A percentile compares a stretch with the other conserved stretches of the same genome.
phyloP scores from a whole-genome alignment of 1,140 invertebrate genomes.

The Meteorus sp. region DNA sequence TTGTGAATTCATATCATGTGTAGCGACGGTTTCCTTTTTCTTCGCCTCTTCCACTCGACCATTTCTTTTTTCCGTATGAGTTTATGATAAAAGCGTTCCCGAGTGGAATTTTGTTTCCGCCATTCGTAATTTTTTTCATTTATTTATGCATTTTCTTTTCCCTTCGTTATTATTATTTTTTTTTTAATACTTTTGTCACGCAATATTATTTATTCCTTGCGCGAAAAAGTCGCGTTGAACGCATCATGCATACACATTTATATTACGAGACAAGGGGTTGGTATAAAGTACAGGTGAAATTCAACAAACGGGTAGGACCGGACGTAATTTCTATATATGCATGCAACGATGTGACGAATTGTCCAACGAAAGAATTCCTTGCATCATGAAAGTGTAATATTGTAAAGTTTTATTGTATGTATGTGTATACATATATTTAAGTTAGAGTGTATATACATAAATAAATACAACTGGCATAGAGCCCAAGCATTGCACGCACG shows the following conservation, averaged over 20 bases:
- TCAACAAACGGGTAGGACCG: background rate
- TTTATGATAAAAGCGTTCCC: no score
- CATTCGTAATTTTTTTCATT: no score
- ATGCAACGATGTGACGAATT: constrained; percentile 25
- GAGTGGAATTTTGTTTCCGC: no score
- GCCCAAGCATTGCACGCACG: constrained; percentile 32
- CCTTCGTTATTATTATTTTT: background rate
- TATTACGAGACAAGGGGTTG: background rate
- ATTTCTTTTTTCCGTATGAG: no score
- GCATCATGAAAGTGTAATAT: constrained; percentile 25
- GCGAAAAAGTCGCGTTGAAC: background rate
- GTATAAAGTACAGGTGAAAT: constrained; percentile 3
- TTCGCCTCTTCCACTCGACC: background rate
- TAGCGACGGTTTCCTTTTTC: background rate
- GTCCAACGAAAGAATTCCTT: constrained; percentile 10
- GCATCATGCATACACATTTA: background rate
- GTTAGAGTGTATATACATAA: background rate
- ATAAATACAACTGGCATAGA: background rate
- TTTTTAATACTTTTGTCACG: background rate
- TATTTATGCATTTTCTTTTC: no score
- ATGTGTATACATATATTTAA: constrained; percentile 34
- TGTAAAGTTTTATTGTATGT: constrained; percentile 46
- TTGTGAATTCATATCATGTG: background rate
- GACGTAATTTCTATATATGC: constrained; percentile 13
- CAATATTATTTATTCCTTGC: constrained; percentile 2